Percentiles rank a stretch among this genome's conserved stretches.
Conservation (phyloP, 2,797 vertebrate genomes). For the Huso huso region DNA sequence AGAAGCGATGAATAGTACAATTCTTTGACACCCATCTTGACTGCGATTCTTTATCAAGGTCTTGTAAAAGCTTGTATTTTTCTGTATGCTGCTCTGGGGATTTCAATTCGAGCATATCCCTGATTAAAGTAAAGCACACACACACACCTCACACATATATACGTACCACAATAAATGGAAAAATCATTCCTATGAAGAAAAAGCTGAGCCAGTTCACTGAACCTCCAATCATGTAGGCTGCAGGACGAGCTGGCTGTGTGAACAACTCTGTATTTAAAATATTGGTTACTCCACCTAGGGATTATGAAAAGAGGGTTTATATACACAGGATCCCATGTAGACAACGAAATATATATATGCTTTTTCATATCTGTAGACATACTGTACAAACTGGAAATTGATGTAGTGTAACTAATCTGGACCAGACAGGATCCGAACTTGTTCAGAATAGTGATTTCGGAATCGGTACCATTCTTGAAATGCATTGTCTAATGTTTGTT, state of each 20-base stretch:
- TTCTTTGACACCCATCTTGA: slow-evolving; percentile 1
- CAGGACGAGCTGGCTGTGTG: slow-evolving; percentile 68
- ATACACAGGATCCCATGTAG: background rate
- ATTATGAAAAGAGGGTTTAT: background rate
- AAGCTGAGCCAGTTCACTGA: slow-evolving; percentile 75
- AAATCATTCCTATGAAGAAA: slow-evolving; percentile 69
- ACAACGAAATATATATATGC: background rate
- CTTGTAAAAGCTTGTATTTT: background rate
- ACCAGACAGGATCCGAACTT: too few species aligned
- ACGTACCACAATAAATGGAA: slow-evolving; percentile 81
- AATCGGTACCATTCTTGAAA: too few species aligned
- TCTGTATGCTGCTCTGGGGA: background rate
- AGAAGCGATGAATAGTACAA: too few species aligned
- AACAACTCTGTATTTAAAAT: slow-evolving; percentile 76
- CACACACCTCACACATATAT: background rate
- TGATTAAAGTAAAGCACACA: background rate
- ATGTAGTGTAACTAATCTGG: too few species aligned
- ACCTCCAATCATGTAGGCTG: slow-evolving; percentile 66
- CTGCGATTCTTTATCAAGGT: background rate
- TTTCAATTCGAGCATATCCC: background rate
- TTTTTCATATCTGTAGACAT: too few species aligned
- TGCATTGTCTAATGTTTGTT: too few species aligned
- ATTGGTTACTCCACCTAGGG: slow-evolving; percentile 81
- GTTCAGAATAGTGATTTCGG: too few species aligned
- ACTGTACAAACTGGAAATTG: too few species aligned